Evolutionary conservation across 1,140 invertebrate species (phyloP).

Genomic region (Lethocerus indicus): DNA sequence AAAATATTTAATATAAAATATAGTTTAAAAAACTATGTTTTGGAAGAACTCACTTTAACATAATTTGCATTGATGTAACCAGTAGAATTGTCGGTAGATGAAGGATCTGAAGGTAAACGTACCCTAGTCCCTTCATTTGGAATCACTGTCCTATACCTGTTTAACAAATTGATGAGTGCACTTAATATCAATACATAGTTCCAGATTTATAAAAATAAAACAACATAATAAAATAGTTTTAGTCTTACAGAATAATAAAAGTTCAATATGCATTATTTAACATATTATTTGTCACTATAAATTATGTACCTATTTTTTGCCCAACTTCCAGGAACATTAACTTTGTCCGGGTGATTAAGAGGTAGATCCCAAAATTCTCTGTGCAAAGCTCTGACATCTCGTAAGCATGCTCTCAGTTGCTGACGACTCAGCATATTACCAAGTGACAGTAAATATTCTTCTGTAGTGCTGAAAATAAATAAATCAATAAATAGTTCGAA

Average conservation of each 20-base stretch:
- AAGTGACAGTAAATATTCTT: conserved; percentile 43
- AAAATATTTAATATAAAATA: not conserved
- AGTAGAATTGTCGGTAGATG: conserved; percentile 26
- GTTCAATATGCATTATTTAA: not conserved
- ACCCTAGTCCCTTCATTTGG: conserved; percentile 72
- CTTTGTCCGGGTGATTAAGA: conserved; percentile 73
- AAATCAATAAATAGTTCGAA: too few relatives aligned
- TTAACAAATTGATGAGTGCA: not conserved
- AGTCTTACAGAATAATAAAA: not conserved
- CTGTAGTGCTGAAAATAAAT: conserved; percentile 30
- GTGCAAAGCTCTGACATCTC: conserved; percentile 41
- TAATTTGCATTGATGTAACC: conserved; percentile 81
- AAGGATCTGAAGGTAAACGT: conserved; percentile 23
- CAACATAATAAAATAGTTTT: not conserved
- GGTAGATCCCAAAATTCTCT: conserved; percentile 89
- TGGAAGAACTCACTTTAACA: conserved; percentile 45
- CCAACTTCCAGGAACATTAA: conserved; percentile 72
- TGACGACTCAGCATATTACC: conserved; percentile 44
- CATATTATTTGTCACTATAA: not conserved
- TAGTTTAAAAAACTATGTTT: not conserved
- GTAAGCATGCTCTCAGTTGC: conserved; percentile 44
- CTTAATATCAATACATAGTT: not conserved
- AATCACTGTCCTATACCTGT: conserved; percentile 63
- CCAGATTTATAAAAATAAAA: not conserved
- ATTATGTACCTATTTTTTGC: conserved; percentile 53